These are phyloP conservation scores for Nipponacmea schrenckii DNA, from an alignment of 2,888 invertebrate species.

Conservation along the genomic window DNA sequence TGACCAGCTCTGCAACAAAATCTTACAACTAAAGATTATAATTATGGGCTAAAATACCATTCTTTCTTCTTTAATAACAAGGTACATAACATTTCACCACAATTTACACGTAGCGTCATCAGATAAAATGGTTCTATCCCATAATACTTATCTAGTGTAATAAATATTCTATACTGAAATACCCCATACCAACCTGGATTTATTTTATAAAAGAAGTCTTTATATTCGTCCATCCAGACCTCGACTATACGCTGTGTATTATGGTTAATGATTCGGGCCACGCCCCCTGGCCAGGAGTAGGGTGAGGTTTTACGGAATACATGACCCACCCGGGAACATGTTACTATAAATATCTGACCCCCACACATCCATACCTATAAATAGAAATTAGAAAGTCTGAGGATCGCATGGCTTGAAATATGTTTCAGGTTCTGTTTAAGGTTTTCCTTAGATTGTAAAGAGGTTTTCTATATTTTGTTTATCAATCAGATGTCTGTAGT, in stretches of 20 bases:
- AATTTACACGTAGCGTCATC: too few relatives aligned
- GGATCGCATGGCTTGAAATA: too few relatives aligned
- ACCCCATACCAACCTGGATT: conserved; percentile 60
- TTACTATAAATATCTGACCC: conserved; percentile 65
- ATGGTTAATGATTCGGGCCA: conserved; percentile 84
- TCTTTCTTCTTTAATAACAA: too few relatives aligned
- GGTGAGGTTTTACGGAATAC: conserved; percentile 77
- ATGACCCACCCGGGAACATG: conserved; percentile 68
- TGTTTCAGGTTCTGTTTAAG: neutral
- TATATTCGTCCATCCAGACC: conserved; percentile 99
- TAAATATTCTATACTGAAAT: too few relatives aligned
- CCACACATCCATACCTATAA: conserved; percentile 68
- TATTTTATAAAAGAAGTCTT: conserved; percentile 72
- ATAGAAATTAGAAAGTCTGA: neutral
- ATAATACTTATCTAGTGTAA: too few relatives aligned
- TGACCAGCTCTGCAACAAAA: too few relatives aligned
- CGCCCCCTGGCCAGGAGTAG: conserved; percentile 98
- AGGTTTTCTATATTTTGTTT: conserved; percentile 1
- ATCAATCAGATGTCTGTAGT: too few relatives aligned
- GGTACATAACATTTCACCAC: too few relatives aligned
- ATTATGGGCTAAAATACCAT: too few relatives aligned
- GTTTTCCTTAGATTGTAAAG: too few relatives aligned
- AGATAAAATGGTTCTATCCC: too few relatives aligned
- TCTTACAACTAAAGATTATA: too few relatives aligned
- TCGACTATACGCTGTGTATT: conserved; percentile 98